These are phyloP conservation scores for Ophiothrix spiculata DNA, from an alignment of 35 echinoderm and acorn worm genomes.

Conservation along the genomic window DNA sequence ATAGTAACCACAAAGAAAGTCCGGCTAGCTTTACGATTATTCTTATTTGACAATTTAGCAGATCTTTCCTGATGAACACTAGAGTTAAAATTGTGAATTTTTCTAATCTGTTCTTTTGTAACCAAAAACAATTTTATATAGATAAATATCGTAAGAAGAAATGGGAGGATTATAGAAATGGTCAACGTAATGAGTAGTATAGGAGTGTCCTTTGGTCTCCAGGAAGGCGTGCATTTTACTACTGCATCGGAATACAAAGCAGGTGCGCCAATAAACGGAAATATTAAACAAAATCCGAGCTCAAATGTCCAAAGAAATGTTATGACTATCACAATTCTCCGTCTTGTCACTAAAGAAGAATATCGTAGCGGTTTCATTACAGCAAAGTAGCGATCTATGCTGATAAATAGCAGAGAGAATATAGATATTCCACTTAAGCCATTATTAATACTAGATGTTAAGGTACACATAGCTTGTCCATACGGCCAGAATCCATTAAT, in stretches of 20 bases:
- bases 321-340: background rate
- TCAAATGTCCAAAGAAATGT: background rate
- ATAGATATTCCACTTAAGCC: background rate
- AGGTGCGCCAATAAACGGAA: background rate
- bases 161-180: background rate
- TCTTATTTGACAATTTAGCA: too few relatives aligned
- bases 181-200: background rate
- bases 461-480: background rate
- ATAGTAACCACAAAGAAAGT: background rate
- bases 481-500: background rate
- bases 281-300: background rate
- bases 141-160: background rate
- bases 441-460: background rate
- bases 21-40: background rate
- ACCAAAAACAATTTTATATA: background rate
- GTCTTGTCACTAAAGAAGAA: background rate
- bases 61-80: too few relatives aligned
- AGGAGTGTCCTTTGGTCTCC: background rate
- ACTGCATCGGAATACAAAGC: background rate
- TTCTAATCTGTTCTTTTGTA: background rate
- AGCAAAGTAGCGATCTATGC: background rate
- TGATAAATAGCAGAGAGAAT: background rate
- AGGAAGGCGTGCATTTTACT: background rate
- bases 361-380: background rate
- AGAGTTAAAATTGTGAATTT: too few relatives aligned